phyloP scores from a whole-genome alignment of 2,113 vertebrate species.

The Corynorhinus townsendii region DNA sequence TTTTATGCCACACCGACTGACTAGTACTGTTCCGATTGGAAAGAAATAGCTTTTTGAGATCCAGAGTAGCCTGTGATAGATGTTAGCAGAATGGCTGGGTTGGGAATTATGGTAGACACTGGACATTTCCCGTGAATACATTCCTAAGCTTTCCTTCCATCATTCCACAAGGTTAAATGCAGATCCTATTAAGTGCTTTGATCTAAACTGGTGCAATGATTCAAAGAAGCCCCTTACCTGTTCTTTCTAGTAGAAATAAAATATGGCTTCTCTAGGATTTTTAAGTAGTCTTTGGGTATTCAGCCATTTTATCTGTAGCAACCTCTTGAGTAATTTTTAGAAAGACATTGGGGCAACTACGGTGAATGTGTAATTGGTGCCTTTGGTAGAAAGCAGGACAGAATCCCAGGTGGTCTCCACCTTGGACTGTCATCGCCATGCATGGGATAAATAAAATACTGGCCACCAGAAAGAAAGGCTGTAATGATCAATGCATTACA shows the following conservation, averaged over 20 bases:
- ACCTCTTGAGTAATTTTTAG: conserved; percentile 26
- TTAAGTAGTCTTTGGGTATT: not conserved
- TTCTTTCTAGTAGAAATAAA: conserved; percentile 35
- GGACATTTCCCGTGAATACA: not conserved
- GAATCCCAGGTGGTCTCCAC: conserved; percentile 14
- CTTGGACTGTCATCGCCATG: conserved; percentile 75
- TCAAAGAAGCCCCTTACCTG: conserved; percentile 51
- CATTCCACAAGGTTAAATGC: conserved; percentile 11
- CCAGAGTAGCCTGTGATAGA: accelerated
- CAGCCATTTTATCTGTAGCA: not conserved
- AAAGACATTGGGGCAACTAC: not conserved
- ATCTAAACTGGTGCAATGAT: conserved; percentile 23
- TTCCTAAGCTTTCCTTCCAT: not conserved
- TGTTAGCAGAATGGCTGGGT: not conserved
- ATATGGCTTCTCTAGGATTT: conserved; percentile 20
- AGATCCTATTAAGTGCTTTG: conserved; percentile 14
- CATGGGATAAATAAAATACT: conserved; percentile 84
- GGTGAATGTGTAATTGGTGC: not conserved
- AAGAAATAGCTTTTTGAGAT: not conserved
- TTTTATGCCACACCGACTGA: not conserved
- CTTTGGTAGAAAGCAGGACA: conserved; percentile 50
- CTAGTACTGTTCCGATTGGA: not conserved
- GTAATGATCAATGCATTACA: conserved; percentile 81
- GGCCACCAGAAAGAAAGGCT: conserved; percentile 80
- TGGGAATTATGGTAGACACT: not conserved